A percentile compares a stretch with the other conserved stretches of the same genome.
These are phyloP conservation scores for Diaperis boleti DNA, from an alignment of 2,888 invertebrate species.

Conservation along the genomic window DNA sequence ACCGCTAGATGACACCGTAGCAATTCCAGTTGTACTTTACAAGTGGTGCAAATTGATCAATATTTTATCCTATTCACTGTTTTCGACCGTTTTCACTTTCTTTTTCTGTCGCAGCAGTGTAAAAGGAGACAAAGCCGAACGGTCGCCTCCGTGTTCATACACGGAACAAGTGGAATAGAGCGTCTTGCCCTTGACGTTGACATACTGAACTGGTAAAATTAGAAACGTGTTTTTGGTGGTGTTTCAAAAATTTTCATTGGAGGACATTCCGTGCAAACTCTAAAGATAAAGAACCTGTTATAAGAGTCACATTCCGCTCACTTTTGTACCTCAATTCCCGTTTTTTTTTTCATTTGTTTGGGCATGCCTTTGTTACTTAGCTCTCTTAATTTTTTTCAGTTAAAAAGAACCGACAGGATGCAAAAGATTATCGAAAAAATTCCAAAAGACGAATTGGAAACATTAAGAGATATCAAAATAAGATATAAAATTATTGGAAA, in stretches of 20 bases:
- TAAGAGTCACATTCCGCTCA: too few relatives aligned
- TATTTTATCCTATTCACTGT: conserved; percentile 48
- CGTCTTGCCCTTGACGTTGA: conserved; percentile 17
- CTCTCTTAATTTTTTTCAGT: too few relatives aligned
- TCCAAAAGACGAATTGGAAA: too few relatives aligned
- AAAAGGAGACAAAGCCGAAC: conserved; percentile 15
- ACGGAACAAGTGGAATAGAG: background rate
- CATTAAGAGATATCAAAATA: too few relatives aligned
- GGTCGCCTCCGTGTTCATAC: conserved; percentile 2
- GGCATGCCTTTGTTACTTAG: too few relatives aligned
- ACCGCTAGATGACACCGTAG: conserved; percentile 39
- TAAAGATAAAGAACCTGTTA: too few relatives aligned
- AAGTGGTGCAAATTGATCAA: conserved; percentile 52
- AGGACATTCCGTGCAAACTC: too few relatives aligned
- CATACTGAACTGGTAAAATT: conserved; percentile 5
- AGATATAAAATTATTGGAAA: too few relatives aligned
- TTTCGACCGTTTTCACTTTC: conserved; percentile 44
- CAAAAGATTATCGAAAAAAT: too few relatives aligned
- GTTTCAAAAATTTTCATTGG: conserved; percentile 12
- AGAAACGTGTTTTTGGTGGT: conserved; percentile 1
- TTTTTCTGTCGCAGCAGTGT: conserved; percentile 36
- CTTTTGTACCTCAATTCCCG: too few relatives aligned
- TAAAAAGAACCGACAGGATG: too few relatives aligned
- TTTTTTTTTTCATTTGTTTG: too few relatives aligned
- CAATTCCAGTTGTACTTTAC: conserved; percentile 26